These are phyloP conservation scores for Lasioglossum zephyrum DNA, from an alignment of 2,888 invertebrate species.

Conservation along the genomic window DNA sequence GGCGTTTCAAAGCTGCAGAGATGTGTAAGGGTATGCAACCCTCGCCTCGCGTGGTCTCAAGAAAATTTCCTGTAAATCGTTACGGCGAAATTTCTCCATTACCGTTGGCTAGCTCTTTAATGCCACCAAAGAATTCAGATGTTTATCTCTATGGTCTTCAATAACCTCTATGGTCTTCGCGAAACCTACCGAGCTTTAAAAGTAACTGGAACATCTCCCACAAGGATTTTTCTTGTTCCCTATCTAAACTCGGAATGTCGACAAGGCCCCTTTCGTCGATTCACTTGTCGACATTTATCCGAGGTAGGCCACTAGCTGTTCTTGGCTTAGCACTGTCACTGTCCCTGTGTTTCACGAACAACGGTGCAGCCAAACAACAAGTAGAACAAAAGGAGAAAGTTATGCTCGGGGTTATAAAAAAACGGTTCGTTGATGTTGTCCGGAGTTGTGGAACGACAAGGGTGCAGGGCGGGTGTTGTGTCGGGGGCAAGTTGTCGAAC, in stretches of 20 bases:
- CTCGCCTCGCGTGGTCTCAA: neutral
- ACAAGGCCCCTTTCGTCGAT: too few relatives aligned
- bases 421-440: slow-evolving; percentile 21
- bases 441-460: neutral
- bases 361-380: neutral
- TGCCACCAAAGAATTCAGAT: neutral
- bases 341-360: neutral
- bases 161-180: neutral
- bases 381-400: slow-evolving; percentile 11
- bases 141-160: neutral
- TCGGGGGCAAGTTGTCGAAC: slow-evolving; percentile 1
- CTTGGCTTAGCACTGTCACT: too few relatives aligned
- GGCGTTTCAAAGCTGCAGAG: slow-evolving; percentile 10
- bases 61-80: slow-evolving; percentile 19
- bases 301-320: too few relatives aligned
- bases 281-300: too few relatives aligned
- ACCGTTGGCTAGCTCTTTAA: neutral
- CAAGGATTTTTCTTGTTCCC: too few relatives aligned
- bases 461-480: neutral
- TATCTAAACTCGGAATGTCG: too few relatives aligned
- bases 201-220: too few relatives aligned
- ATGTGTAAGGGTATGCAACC: neutral
- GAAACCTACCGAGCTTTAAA: too few relatives aligned
- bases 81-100: slow-evolving; percentile 1
- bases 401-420: neutral